A percentile compares a stretch with the other conserved stretches of the same genome.
Evolutionary conservation across 2,113 vertebrate species (phyloP).

Genomic region (Illadopsis cleaveri): DNA sequence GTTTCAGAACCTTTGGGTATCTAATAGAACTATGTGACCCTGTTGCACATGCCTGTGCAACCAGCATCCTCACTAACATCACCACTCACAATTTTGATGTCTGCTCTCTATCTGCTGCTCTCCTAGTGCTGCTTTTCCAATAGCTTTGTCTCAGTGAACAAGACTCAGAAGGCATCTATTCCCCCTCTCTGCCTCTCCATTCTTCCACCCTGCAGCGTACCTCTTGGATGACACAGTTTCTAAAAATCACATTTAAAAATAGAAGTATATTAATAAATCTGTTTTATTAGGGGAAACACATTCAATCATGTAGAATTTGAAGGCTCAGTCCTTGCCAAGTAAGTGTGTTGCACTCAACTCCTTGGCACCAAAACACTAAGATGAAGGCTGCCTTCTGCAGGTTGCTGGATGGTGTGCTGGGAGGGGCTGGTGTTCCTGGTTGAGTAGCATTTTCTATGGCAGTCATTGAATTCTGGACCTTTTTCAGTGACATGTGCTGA

Average conservation of each 20-base stretch:
- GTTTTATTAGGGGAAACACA: slow-evolving; percentile 32
- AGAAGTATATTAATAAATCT: slow-evolving; percentile 17
- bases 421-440: not conserved
- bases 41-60: fast-evolving
- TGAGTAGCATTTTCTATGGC: not conserved
- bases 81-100: not conserved
- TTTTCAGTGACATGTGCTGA: not conserved
- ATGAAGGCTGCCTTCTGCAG: not conserved
- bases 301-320: slow-evolving; percentile 10
- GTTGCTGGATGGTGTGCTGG: not conserved
- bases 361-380: not conserved
- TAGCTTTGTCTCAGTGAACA: not conserved
- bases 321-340: not conserved
- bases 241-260: slow-evolving; percentile 37
- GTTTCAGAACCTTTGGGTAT: not conserved
- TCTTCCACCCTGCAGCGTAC: not conserved
- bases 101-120: not conserved
- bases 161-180: not conserved
- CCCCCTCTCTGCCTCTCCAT: not conserved
- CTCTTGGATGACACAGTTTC: slow-evolving; percentile 17
- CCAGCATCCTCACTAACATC: not conserved
- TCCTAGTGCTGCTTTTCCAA: not conserved
- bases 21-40: not conserved
- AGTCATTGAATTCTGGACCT: not conserved
- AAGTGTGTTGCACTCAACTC: not conserved